These are phyloP conservation scores for Vannuccia rotundouncinata DNA, from an alignment of 2,888 invertebrate species.

Conservation along the genomic window DNA sequence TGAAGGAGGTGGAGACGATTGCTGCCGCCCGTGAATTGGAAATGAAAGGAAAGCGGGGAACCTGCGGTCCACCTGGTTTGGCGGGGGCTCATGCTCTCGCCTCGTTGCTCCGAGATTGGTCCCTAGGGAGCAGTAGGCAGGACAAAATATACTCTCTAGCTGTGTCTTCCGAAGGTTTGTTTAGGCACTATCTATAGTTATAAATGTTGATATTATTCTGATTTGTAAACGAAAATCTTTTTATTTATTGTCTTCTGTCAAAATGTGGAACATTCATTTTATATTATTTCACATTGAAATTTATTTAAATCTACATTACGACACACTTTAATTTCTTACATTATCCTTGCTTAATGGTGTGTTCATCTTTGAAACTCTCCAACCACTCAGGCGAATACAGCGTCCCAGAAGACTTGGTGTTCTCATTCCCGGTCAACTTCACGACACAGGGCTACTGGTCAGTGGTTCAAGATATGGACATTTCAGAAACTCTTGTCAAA, in stretches of 20 bases:
- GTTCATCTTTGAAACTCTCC: too few species aligned
- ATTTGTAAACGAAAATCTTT: too few species aligned
- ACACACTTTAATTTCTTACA: too few species aligned
- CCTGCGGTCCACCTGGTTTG: not conserved
- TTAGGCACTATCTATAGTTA: too few species aligned
- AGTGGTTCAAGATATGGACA: conserved; percentile 48
- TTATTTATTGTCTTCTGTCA: too few species aligned
- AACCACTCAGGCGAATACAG: conserved; percentile 55
- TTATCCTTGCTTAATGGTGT: too few species aligned
- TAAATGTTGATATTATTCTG: too few species aligned
- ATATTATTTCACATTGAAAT: too few species aligned
- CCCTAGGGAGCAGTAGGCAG: conserved; percentile 45
- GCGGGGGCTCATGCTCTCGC: conserved; percentile 45
- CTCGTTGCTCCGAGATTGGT: conserved; percentile 49
- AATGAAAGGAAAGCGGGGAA: conserved; percentile 14
- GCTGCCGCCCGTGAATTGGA: conserved; percentile 43
- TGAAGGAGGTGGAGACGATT: conserved; percentile 46
- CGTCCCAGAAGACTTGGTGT: conserved; percentile 52
- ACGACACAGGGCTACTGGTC: conserved; percentile 49
- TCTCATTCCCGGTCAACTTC: conserved; percentile 52
- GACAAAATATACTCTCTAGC: conserved; percentile 50
- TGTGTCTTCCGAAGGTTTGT: conserved; percentile 51
- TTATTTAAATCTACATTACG: too few species aligned
- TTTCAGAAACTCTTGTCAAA: conserved; percentile 45
- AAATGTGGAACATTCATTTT: too few species aligned